Evolutionary conservation across 2,113 vertebrate species (phyloP).

Genomic region (Pagrus major): DNA sequence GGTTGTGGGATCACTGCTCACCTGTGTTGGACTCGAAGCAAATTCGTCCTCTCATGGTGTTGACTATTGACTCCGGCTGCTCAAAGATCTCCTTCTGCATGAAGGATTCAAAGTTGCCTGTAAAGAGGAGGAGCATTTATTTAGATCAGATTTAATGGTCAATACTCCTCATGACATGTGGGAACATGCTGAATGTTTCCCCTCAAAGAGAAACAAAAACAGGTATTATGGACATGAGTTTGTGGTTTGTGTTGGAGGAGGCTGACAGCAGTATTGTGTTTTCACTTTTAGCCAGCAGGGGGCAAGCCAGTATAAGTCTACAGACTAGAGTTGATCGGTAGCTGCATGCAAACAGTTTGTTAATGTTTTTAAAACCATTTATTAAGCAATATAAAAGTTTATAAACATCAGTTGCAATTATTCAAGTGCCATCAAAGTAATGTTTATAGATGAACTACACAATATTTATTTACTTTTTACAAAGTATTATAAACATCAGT

Average conservation of each 20-base stretch:
- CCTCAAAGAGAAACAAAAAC: too few species aligned
- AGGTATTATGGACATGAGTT: too few species aligned
- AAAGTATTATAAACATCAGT: too few species aligned
- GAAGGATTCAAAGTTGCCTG: constrained; percentile 95
- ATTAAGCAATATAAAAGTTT: too few species aligned
- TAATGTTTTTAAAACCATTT: too few species aligned
- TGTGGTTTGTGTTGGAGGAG: not conserved
- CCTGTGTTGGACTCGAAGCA: constrained; percentile 92
- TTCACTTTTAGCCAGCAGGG: constrained; percentile 66
- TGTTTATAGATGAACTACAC: too few species aligned
- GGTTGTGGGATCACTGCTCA: constrained; percentile 63
- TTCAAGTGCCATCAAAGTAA: too few species aligned
- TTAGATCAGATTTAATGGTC: not conserved
- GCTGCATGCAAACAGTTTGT: not conserved
- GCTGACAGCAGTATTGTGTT: not conserved
- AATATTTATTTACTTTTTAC: too few species aligned
- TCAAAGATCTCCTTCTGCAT: constrained; percentile 99
- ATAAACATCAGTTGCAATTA: too few species aligned
- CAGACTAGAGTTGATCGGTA: not conserved
- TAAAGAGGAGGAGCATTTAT: not conserved
- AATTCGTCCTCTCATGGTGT: constrained; percentile 98
- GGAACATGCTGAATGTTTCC: too few species aligned
- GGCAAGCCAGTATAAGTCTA: constrained; percentile 33
- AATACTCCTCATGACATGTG: not conserved
- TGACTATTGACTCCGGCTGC: constrained; percentile 95